These are phyloP conservation scores for Pseudeuparius sepicola DNA, from an alignment of 2,888 invertebrate genomes.

Conservation along the genomic window DNA sequence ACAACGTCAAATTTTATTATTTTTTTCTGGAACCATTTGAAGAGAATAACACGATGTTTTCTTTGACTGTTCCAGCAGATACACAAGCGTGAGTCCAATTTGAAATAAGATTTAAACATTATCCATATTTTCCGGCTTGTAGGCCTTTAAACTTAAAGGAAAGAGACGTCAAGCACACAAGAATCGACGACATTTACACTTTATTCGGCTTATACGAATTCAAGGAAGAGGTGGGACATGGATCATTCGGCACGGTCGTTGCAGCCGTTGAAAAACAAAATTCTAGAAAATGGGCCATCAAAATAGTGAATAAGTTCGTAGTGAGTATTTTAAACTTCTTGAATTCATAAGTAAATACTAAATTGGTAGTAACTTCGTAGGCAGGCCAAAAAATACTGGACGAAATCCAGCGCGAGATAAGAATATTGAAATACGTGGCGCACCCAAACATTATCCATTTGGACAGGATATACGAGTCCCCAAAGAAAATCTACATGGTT, in stretches of 20 bases:
- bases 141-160: constrained; percentile 20
- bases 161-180: constrained; percentile 34
- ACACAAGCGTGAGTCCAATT: constrained; percentile 4
- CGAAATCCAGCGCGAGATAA: constrained; percentile 42
- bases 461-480: constrained; percentile 44
- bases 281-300: constrained; percentile 37
- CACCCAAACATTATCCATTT: constrained; percentile 47
- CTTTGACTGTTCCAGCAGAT: constrained; percentile 2
- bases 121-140: constrained; percentile 1
- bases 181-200: constrained; percentile 32
- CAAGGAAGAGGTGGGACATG: constrained; percentile 37
- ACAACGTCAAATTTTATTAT: no score
- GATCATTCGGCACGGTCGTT: constrained; percentile 38
- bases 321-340: no score
- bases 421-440: constrained; percentile 44
- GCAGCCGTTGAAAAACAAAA: constrained; percentile 34
- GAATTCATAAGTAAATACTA: no score
- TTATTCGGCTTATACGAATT: constrained; percentile 34
- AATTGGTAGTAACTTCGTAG: no score
- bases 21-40: no score
- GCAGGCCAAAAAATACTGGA: constrained; percentile 21
- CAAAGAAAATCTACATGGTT: constrained; percentile 45
- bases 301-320: constrained; percentile 40
- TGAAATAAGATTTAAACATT: constrained; percentile 1
- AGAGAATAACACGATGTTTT: no score